Evolutionary conservation across 2,113 vertebrate genomes (phyloP).

Genomic region (Catharus bicknelli): DNA sequence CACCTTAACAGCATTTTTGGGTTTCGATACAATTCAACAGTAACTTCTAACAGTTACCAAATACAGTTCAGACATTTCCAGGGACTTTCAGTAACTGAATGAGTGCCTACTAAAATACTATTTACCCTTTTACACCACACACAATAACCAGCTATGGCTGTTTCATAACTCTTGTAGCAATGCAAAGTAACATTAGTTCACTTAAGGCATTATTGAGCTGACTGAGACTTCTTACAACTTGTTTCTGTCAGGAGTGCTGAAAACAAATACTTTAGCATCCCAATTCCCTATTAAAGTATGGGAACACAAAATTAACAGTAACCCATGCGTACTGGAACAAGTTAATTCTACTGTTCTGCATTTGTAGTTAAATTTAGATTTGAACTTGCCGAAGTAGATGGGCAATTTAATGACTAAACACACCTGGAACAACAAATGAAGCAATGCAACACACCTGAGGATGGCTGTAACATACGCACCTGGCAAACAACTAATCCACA

Average conservation of each 20-base stretch:
- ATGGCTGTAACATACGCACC: not conserved
- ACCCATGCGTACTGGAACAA: not conserved
- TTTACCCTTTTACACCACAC: not conserved
- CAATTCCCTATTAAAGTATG: not conserved
- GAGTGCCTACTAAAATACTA: not conserved
- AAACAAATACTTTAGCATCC: not conserved
- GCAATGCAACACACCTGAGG: not conserved
- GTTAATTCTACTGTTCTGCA: not conserved
- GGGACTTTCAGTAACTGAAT: not conserved
- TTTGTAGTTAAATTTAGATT: not conserved
- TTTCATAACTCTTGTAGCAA: not conserved
- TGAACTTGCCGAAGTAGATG: not conserved
- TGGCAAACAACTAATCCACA: not conserved
- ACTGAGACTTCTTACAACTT: not conserved
- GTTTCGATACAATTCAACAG: not conserved
- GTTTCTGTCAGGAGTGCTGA: accelerated
- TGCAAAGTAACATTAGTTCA: not conserved
- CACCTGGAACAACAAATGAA: not conserved
- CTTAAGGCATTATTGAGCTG: not conserved
- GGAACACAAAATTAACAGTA: not conserved
- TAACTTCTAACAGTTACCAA: not conserved
- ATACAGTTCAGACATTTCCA: not conserved
- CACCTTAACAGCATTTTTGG: not conserved
- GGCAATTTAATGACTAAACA: not conserved
- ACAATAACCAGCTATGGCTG: not conserved